phyloP scores from a whole-genome alignment of 2,113 vertebrate genomes.

The Corythoichthys haematopterus region DNA sequence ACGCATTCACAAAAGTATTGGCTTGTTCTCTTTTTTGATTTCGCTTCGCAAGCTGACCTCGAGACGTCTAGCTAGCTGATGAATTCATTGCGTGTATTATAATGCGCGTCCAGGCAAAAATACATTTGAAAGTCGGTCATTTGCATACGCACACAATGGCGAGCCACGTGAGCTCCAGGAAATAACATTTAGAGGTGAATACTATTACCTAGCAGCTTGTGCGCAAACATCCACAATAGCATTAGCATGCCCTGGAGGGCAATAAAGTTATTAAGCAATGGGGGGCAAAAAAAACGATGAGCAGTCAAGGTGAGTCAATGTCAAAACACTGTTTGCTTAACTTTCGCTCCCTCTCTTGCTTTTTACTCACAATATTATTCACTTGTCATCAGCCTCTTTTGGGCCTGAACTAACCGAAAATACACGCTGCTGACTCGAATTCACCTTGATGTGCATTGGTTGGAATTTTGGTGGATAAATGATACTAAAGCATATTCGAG shows the following conservation, averaged over 20 bases:
- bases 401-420: background rate
- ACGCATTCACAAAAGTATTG: background rate
- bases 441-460: background rate
- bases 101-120: background rate
- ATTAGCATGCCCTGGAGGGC: conserved; percentile 3
- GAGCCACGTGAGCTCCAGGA: background rate
- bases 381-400: background rate
- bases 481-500: too few relatives aligned
- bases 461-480: background rate
- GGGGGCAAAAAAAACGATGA: background rate
- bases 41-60: background rate
- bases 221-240: conserved; percentile 1
- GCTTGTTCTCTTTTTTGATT: background rate
- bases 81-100: background rate
- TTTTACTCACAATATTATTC: background rate
- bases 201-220: background rate
- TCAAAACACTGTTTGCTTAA: conserved; percentile 47
- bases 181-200: background rate
- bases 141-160: background rate
- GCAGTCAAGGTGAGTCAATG: conserved; percentile 48
- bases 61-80: background rate
- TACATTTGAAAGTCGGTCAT: background rate
- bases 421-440: background rate
- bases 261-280: conserved; percentile 4
- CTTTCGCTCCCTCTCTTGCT: conserved; percentile 1